Conservation (phyloP, 2,888 invertebrate genomes). For the Apantesis nais region DNA sequence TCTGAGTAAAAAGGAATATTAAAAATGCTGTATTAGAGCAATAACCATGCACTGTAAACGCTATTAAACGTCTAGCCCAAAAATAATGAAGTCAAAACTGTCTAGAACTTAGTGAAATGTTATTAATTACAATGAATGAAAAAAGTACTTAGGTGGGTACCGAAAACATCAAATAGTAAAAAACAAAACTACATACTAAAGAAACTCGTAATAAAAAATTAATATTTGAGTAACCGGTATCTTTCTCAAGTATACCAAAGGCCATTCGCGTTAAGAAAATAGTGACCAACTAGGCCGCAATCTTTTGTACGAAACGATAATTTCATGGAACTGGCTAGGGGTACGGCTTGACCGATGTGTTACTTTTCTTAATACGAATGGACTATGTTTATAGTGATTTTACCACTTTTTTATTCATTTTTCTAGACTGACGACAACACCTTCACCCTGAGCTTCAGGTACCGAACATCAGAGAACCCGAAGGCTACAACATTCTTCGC, state of each 20-base stretch:
- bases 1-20: not conserved
- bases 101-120: not conserved
- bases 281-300: not conserved
- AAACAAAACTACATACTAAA: too few relatives aligned
- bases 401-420: not conserved
- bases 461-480: constrained; percentile 88
- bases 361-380: too few relatives aligned
- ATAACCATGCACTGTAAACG: not conserved
- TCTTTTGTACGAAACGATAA: too few relatives aligned
- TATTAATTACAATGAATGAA: not conserved
- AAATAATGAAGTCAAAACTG: not conserved
- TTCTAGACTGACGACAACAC: constrained; percentile 89
- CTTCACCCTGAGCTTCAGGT: constrained; percentile 91
- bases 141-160: not conserved
- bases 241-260: not conserved
- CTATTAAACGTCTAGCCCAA: not conserved
- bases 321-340: not conserved
- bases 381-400: not conserved
- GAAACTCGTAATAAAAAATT: not conserved
- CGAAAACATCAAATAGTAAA: not conserved
- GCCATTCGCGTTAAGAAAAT: not conserved
- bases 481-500: constrained; percentile 93
- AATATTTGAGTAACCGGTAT: not conserved
- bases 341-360: not conserved
- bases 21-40: not conserved